Percentiles rank a stretch among this genome's conserved stretches.
These are phyloP conservation scores for Melanotus villosus DNA, from an alignment of 2,888 invertebrate genomes.

Conservation along the genomic window DNA sequence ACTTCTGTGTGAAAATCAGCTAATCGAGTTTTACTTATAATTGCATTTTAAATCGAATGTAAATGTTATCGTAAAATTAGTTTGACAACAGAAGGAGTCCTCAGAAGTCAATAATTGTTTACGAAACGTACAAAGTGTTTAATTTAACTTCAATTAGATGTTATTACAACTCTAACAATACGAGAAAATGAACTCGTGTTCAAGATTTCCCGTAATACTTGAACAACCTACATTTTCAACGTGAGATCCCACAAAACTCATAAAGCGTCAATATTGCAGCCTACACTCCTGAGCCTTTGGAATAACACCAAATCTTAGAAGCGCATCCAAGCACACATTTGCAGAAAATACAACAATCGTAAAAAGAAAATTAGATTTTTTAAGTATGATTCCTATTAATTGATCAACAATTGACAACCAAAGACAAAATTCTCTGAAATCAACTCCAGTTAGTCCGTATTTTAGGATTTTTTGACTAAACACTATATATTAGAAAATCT, in stretches of 20 bases:
- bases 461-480: no score
- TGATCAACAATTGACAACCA: no score
- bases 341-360: not conserved
- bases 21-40: no score
- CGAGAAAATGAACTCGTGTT: not conserved
- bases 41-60: no score
- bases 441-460: no score
- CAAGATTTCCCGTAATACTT: not conserved
- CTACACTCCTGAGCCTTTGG: not conserved
- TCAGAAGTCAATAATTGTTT: not conserved
- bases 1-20: no score
- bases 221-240: constrained; percentile 1
- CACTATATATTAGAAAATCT: no score
- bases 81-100: no score
- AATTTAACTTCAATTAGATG: not conserved
- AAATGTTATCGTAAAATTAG: no score
- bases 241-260: not conserved
- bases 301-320: constrained; percentile 6
- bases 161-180: not conserved
- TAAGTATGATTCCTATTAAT: no score
- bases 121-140: not conserved
- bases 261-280: constrained; percentile 14
- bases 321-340: not conserved
- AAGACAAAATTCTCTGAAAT: no score
- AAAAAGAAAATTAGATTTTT: no score